These are phyloP conservation scores for Plutella xylostella DNA, from an alignment of 2,888 invertebrate genomes.

Conservation along the genomic window DNA sequence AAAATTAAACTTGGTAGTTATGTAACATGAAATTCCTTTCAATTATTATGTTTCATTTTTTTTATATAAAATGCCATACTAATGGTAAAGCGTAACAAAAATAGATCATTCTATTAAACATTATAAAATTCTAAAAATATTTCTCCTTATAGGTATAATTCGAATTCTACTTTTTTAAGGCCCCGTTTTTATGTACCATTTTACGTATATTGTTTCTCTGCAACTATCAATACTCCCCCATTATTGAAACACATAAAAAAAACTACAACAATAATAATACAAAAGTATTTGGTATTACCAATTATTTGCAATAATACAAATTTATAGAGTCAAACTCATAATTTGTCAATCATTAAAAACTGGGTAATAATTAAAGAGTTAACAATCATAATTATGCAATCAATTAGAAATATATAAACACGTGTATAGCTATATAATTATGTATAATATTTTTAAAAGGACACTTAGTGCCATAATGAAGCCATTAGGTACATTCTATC, in stretches of 20 bases:
- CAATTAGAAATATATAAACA: constrained; percentile 34
- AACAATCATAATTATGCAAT: constrained; percentile 41
- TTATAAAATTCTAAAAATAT: constrained; percentile 49
- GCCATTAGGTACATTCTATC: constrained; percentile 16
- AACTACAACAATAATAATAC: constrained; percentile 54
- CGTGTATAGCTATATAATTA: too few species aligned
- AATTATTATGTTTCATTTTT: background rate
- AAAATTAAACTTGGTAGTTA: too few species aligned
- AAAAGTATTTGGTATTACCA: constrained; percentile 62
- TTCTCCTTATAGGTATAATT: too few species aligned
- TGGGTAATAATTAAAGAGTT: constrained; percentile 32
- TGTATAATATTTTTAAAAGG: too few species aligned
- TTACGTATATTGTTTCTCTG: constrained; percentile 54
- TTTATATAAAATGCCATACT: constrained; percentile 38
- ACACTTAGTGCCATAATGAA: constrained; percentile 47
- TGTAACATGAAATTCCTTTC: background rate
- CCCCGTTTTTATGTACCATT: constrained; percentile 47
- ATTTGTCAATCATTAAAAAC: constrained; percentile 35
- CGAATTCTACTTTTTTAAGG: constrained; percentile 41
- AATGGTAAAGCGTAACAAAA: constrained; percentile 63
- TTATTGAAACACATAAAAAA: constrained; percentile 27
- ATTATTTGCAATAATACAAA: constrained; percentile 39
- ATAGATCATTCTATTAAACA: constrained; percentile 53
- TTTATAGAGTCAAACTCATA: constrained; percentile 57
- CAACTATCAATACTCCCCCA: constrained; percentile 10